Percentiles rank a stretch among this genome's conserved stretches.
Conservation (phyloP, 2,113 vertebrate genomes). For the Sinocyclocheilus grahami region DNA sequence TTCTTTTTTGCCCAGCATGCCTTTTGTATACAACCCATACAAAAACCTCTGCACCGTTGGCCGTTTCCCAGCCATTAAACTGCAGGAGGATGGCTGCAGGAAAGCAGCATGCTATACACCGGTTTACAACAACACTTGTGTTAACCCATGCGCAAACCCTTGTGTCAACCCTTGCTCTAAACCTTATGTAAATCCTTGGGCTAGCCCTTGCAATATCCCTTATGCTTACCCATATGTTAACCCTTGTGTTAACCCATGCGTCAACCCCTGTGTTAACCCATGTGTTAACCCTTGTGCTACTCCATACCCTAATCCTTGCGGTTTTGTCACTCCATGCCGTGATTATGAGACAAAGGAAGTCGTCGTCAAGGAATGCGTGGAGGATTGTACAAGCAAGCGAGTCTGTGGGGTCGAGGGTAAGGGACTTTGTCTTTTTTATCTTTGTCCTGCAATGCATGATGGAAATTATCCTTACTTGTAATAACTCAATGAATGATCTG, state of each 20-base stretch:
- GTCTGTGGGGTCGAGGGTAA: neutral
- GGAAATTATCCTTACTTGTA: neutral
- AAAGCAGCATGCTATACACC: neutral
- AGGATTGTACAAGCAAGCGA: constrained; percentile 4
- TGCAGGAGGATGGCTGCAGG: constrained; percentile 17
- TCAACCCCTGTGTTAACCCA: neutral
- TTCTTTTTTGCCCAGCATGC: constrained; percentile 63
- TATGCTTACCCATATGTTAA: neutral
- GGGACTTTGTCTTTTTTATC: neutral
- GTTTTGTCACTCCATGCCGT: neutral
- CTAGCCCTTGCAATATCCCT: neutral
- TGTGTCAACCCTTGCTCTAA: neutral
- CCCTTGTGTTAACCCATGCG: neutral
- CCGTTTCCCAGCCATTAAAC: constrained; percentile 37
- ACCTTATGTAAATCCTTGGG: neutral
- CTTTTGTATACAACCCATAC: constrained; percentile 34
- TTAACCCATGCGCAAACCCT: neutral
- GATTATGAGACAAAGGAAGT: constrained; percentile 11
- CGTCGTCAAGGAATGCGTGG: neutral
- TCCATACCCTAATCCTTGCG: neutral
- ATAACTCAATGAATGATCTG: neutral
- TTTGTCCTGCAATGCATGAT: neutral
- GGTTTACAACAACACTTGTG: neutral
- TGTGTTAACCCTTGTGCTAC: neutral
- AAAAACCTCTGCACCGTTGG: constrained; percentile 43